phyloP scores from a whole-genome alignment of 2,797 vertebrate genomes.

The Thunnus albacares region DNA sequence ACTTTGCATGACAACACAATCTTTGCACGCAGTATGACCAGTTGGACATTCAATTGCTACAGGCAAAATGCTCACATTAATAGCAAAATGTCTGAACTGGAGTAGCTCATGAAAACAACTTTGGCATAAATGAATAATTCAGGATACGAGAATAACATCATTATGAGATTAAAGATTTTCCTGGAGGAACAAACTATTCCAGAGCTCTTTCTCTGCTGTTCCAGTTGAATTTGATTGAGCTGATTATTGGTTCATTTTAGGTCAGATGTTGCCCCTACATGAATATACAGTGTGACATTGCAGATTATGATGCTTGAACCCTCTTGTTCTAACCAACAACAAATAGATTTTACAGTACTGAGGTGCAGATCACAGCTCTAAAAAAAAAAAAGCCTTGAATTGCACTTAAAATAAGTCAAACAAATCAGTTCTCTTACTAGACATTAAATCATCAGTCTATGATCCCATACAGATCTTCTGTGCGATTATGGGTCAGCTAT shows the following conservation, averaged over 20 bases:
- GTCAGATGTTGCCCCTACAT: not conserved
- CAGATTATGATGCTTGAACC: not conserved
- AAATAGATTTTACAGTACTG: not conserved
- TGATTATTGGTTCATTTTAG: not conserved
- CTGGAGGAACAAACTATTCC: not conserved
- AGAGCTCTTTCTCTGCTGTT: not conserved
- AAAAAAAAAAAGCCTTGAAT: not conserved
- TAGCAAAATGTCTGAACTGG: not conserved
- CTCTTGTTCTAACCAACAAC: not conserved
- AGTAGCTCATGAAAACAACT: not conserved
- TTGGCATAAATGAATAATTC: not conserved
- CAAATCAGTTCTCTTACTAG: not conserved
- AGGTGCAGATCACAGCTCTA: not conserved
- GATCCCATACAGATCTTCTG: not conserved
- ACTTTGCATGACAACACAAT: not conserved
- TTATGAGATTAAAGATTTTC: constrained; percentile 1
- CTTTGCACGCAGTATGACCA: not conserved
- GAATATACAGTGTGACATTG: not conserved
- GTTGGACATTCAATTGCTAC: not conserved
- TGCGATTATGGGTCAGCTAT: constrained; percentile 31
- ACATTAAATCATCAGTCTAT: not conserved
- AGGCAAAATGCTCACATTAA: not conserved
- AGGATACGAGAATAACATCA: not conserved
- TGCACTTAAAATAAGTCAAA: not conserved
- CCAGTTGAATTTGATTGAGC: not conserved